A percentile compares a stretch with the other conserved stretches of the same genome.
Conservation (phyloP, 2,113 vertebrate species). For the Rhinogobius similis region DNA sequence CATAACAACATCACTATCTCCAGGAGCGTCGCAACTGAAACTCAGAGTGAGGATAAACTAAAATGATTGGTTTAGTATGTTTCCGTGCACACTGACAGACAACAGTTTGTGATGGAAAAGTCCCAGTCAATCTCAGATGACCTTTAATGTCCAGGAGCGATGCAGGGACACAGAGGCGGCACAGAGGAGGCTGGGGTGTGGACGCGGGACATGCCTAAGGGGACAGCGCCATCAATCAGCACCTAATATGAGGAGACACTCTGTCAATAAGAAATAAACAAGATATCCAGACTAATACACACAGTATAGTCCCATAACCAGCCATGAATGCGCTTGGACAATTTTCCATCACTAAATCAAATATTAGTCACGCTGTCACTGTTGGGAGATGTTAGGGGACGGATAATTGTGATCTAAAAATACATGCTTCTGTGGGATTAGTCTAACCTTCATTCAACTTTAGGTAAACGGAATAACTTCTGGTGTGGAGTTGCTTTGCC, state of each 20-base stretch:
- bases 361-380: conserved; percentile 22
- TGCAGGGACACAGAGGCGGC: conserved; percentile 43
- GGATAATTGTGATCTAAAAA: conserved; percentile 40
- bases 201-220: conserved; percentile 44
- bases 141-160: conserved; percentile 51
- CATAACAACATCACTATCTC: not conserved
- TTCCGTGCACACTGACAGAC: not conserved
- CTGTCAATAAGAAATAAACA: conserved; percentile 67
- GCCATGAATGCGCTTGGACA: conserved; percentile 39
- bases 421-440: not conserved
- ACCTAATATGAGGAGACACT: conserved; percentile 48
- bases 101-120: conserved; percentile 23
- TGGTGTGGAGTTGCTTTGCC: not conserved
- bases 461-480: not conserved
- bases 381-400: conserved; percentile 17
- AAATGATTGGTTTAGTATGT: not conserved
- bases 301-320: conserved; percentile 30
- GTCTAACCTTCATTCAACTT: not conserved
- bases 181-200: not conserved
- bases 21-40: not conserved
- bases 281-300: conserved; percentile 11
- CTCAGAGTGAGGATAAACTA: not conserved
- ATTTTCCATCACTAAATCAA: conserved; percentile 37
- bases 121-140: conserved; percentile 16
- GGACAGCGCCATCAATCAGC: conserved; percentile 57